A percentile compares a stretch with the other conserved stretches of the same genome.
These are phyloP conservation scores for Uloborus diversus DNA, from an alignment of 1,140 invertebrate genomes.

Conservation along the genomic window DNA sequence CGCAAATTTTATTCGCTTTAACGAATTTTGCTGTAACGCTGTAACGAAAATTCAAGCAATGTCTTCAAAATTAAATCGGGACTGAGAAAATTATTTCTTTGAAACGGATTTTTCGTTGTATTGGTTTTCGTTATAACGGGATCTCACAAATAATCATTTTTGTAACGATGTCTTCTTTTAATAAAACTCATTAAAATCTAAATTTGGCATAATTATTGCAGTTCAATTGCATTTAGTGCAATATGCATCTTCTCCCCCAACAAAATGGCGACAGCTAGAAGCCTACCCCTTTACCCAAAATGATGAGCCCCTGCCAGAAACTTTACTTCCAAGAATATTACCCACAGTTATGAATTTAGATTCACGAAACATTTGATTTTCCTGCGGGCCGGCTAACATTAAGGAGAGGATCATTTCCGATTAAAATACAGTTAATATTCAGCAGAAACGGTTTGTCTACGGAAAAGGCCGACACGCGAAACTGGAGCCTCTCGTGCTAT, in stretches of 20 bases:
- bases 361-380: conserved; percentile 56
- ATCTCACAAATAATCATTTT: too few relatives aligned
- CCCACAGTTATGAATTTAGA: conserved; percentile 49
- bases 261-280: conserved; percentile 40
- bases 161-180: too few relatives aligned
- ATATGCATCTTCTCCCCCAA: background rate
- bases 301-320: conserved; percentile 37
- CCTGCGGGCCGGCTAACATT: conserved; percentile 20
- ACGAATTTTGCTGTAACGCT: too few relatives aligned
- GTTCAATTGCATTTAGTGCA: background rate
- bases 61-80: too few relatives aligned
- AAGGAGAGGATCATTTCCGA: conserved; percentile 53
- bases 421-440: conserved; percentile 57
- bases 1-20: too few relatives aligned
- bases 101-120: too few relatives aligned
- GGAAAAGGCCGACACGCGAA: conserved; percentile 11
- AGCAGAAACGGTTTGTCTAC: conserved; percentile 48
- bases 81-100: too few relatives aligned
- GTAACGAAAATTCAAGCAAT: too few relatives aligned
- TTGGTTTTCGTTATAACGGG: too few relatives aligned
- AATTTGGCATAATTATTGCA: too few relatives aligned
- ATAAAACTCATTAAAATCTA: too few relatives aligned
- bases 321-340: conserved; percentile 52
- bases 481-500: conserved; percentile 16
- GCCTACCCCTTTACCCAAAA: conserved; percentile 10